phyloP scores from a whole-genome alignment of 2,797 vertebrate species.

The Neosilurus hyrtlii region DNA sequence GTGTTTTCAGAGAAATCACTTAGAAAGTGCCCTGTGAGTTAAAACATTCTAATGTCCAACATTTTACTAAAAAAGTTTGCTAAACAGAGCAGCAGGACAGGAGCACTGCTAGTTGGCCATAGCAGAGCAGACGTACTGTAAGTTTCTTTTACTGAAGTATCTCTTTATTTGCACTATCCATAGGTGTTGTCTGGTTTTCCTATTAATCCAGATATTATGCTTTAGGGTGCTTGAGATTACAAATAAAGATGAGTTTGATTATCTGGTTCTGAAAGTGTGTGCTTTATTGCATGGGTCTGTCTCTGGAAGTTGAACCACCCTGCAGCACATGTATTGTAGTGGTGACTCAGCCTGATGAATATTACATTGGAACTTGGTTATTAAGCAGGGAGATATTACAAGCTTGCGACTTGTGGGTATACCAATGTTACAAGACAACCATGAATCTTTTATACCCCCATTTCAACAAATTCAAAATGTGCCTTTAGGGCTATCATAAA shows the following conservation, averaged over 20 bases:
- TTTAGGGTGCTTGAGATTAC: slow-evolving; percentile 32
- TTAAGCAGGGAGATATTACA: slow-evolving; percentile 50
- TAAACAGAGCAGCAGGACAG: background rate
- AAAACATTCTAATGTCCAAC: slow-evolving; percentile 9
- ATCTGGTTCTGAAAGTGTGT: background rate
- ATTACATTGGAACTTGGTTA: slow-evolving; percentile 56
- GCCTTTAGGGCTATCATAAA: slow-evolving; percentile 13
- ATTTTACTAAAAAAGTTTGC: slow-evolving; percentile 27
- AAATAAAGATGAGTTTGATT: background rate
- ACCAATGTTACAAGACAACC: slow-evolving; percentile 35
- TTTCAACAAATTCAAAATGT: slow-evolving; percentile 16
- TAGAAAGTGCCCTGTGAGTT: background rate
- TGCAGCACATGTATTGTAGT: slow-evolving; percentile 32
- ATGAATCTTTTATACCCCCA: slow-evolving; percentile 52
- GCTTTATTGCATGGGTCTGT: slow-evolving; percentile 16
- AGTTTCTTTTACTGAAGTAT: background rate
- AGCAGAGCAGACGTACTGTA: background rate
- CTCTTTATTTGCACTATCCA: background rate
- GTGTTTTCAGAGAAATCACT: slow-evolving; percentile 19
- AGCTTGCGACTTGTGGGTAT: slow-evolving; percentile 39
- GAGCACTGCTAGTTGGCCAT: background rate
- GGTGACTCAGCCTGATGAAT: slow-evolving; percentile 53
- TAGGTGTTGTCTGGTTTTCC: background rate
- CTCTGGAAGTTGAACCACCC: slow-evolving; percentile 32
- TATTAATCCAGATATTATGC: slow-evolving; percentile 16